Evolutionary conservation across 2,888 invertebrate species (phyloP).

Genomic region (Calameuta filiformis): DNA sequence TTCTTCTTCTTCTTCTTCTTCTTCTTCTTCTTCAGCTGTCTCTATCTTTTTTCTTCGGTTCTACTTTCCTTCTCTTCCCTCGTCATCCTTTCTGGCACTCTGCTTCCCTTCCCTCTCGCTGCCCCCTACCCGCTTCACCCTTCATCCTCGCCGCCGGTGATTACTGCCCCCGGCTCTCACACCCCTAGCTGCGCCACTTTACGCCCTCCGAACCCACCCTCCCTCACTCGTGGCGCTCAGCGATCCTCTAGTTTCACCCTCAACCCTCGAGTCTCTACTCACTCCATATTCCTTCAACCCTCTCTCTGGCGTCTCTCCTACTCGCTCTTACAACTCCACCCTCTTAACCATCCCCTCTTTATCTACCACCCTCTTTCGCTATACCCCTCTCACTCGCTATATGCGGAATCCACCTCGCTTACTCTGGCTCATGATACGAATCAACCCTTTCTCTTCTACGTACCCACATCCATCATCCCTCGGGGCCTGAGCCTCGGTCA

Average conservation of each 20-base stretch:
- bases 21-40: neutral
- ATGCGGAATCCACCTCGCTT: neutral
- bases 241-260: neutral
- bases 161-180: slow-evolving; percentile 22
- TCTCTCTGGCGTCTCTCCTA: neutral
- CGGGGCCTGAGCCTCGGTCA: slow-evolving; percentile 11
- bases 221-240: neutral
- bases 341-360: neutral
- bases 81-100: neutral
- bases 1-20: neutral
- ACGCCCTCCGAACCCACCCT: slow-evolving; percentile 10
- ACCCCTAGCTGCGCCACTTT: slow-evolving; percentile 19
- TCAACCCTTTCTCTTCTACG: slow-evolving; percentile 4
- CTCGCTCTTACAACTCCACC: slow-evolving; percentile 1
- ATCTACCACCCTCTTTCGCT: neutral
- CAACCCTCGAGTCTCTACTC: neutral
- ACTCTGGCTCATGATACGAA: slow-evolving; percentile 1
- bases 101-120: neutral
- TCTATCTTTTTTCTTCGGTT: neutral
- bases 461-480: neutral
- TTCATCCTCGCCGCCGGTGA: slow-evolving; percentile 21
- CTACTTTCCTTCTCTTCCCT: neutral
- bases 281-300: neutral
- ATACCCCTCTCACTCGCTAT: neutral
- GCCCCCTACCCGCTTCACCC: neutral